phyloP scores from a whole-genome alignment of 2,888 invertebrate species.

The Resseliella maxima region DNA sequence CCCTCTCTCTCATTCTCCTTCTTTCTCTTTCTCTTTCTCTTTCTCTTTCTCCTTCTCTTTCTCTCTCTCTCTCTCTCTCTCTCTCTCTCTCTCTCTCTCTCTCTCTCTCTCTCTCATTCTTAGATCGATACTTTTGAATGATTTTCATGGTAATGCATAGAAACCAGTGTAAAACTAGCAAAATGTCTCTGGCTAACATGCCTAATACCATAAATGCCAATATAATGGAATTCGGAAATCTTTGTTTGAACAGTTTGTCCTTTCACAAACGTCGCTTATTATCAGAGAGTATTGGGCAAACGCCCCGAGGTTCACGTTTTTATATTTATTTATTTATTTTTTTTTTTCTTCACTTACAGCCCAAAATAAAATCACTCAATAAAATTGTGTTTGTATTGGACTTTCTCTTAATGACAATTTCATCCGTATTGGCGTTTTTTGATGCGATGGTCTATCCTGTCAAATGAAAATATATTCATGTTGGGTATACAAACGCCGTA shows the following conservation, averaged over 20 bases:
- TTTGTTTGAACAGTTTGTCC: background rate
- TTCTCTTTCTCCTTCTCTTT: no score
- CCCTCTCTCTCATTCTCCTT: no score
- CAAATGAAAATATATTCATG: background rate
- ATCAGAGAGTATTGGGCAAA: background rate
- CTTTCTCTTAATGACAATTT: conserved; percentile 32
- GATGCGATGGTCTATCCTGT: background rate
- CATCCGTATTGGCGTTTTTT: background rate
- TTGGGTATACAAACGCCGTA: background rate
- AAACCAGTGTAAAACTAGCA: background rate
- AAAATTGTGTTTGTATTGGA: conserved; percentile 39
- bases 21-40: no score
- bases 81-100: no score
- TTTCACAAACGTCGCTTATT: background rate
- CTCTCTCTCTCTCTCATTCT: no score
- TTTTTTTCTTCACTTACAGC: background rate
- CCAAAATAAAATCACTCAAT: conserved; percentile 10
- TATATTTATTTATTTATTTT: no score
- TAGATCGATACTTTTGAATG: background rate
- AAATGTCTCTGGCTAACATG: background rate
- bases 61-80: no score
- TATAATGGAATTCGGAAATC: conserved; percentile 7
- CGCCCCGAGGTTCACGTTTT: background rate
- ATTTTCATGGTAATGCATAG: background rate
- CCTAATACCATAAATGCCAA: background rate